These are phyloP conservation scores for Prunella fulvescens DNA, from an alignment of 2,113 vertebrate species.

Conservation along the genomic window DNA sequence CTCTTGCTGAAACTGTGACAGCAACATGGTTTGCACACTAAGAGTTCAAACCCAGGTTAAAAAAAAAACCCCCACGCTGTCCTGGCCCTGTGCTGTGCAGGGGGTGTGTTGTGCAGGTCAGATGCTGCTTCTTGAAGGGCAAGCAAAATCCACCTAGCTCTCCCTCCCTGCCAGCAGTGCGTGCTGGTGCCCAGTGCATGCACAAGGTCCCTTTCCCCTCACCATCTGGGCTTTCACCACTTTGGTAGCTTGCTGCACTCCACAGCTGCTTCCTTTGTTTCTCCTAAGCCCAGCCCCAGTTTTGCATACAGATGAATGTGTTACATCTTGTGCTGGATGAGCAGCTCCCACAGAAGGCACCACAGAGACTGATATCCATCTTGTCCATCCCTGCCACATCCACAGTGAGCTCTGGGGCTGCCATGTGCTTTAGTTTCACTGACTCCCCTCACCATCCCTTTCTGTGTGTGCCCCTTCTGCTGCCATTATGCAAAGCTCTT, in stretches of 20 bases:
- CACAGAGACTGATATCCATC: accelerated
- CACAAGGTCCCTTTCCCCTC: background rate
- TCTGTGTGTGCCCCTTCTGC: background rate
- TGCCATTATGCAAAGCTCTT: background rate
- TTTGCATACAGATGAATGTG: background rate
- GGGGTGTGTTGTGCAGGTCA: background rate
- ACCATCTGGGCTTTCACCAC: background rate
- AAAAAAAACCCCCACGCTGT: background rate
- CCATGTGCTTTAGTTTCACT: background rate
- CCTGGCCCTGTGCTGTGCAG: background rate
- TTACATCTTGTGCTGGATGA: background rate
- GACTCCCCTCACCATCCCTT: background rate
- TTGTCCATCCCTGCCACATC: accelerated
- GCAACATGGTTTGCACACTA: background rate
- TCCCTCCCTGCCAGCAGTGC: background rate
- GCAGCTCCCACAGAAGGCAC: background rate
- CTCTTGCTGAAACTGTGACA: background rate
- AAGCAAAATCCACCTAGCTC: background rate
- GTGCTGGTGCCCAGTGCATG: background rate
- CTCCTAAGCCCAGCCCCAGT: background rate
- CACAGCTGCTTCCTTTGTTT: conserved; percentile 6
- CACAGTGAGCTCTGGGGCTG: background rate
- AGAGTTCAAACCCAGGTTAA: background rate
- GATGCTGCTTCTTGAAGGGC: background rate
- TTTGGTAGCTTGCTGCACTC: background rate